Evolutionary conservation across 2,113 vertebrate species (phyloP).

Genomic region (human): DNA sequence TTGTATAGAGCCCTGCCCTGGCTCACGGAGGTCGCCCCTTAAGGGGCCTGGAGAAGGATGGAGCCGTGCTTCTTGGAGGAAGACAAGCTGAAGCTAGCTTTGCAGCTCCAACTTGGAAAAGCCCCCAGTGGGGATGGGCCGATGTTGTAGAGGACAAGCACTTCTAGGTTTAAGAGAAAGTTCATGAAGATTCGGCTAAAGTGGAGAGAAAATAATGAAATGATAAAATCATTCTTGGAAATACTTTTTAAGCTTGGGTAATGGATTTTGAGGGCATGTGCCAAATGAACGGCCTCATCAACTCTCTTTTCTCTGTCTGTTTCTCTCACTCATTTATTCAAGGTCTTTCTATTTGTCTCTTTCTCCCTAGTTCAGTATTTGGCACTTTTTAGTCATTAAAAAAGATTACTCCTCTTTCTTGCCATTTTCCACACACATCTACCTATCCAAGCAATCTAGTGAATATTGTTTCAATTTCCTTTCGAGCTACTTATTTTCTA

Average conservation of each 20-base stretch:
- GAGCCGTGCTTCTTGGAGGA: fast-evolving
- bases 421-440: not conserved
- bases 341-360: not conserved
- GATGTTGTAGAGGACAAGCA: too few species aligned
- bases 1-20: fast-evolving
- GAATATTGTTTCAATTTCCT: constrained; percentile 10
- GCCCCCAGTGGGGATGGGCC: fast-evolving
- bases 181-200: not conserved
- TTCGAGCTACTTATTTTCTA: constrained; percentile 6
- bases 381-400: not conserved
- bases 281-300: not conserved
- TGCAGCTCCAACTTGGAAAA: not conserved
- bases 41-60: not conserved
- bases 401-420: not conserved
- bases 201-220: not conserved
- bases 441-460: not conserved
- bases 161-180: fast-evolving
- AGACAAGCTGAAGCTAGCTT: not conserved
- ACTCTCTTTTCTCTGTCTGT: not conserved
- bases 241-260: not conserved
- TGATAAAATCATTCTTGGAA: not conserved
- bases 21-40: fast-evolving
- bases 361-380: not conserved
- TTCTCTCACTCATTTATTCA: not conserved
- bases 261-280: not conserved